Percentiles rank a stretch among this genome's conserved stretches.
Conservation (phyloP, 2,797 vertebrate genomes). For the Bradypus variegatus region DNA sequence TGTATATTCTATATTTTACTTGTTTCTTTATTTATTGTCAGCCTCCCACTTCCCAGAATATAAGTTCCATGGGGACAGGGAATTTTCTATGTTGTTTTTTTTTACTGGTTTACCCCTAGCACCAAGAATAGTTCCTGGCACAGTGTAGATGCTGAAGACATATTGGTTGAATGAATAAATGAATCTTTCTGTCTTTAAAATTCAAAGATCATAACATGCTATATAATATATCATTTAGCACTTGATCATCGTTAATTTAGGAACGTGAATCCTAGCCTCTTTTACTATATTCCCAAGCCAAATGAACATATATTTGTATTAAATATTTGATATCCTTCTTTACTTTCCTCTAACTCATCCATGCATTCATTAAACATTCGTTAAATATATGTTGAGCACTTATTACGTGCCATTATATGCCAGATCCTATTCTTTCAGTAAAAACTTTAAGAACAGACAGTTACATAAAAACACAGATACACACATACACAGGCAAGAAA, state of each 20-base stretch:
- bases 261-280: slow-evolving; percentile 2
- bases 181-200: slow-evolving; percentile 5
- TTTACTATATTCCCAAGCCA: background rate
- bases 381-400: background rate
- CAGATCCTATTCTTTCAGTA: slow-evolving; percentile 19
- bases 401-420: background rate
- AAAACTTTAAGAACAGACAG: slow-evolving; percentile 31
- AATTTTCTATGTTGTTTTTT: background rate
- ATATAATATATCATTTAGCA: background rate
- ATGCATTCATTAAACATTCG: background rate
- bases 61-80: background rate
- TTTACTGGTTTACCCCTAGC: slow-evolving; percentile 19
- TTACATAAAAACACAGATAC: background rate
- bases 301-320: background rate
- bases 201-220: background rate
- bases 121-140: background rate
- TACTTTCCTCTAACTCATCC: slow-evolving; percentile 27
- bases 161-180: background rate
- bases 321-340: background rate
- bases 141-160: background rate
- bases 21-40: background rate
- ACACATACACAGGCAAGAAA: slow-evolving; percentile 24
- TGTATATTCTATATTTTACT: background rate
- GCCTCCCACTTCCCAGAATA: background rate
- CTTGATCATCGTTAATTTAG: slow-evolving; percentile 11